Evolutionary conservation across 2,888 invertebrate species (phyloP), one percentile per base, ranked within the genome.

Genomic region (Cryptus viduatorius): DNA sequence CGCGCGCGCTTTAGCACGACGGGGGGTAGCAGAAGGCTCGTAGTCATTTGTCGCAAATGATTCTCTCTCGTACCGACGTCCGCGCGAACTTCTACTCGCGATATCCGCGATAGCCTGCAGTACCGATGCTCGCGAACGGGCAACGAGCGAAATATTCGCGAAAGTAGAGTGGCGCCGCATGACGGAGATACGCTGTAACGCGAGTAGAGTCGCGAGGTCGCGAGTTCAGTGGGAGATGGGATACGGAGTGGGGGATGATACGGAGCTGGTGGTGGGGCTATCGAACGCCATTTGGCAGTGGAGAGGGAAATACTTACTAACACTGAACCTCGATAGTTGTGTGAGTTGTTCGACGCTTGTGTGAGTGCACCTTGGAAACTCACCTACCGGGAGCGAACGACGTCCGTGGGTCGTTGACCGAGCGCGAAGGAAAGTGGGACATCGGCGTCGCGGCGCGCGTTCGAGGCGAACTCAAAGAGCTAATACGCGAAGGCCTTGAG

Each of bases 381-480:
- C 91, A 91, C 90, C 92, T 92, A 91, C 89, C 88, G 84, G 81
- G 82, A 79, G 82, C 68, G 86, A 79, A 85, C 84, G 86, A 87
- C 86, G 87, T 75, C 88, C 86, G 69, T 84, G 88, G 93, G 92
- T 93, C 93, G 92, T 92, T 93, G 93, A 93, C 93, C 93, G 93
- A 90, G 89, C 91, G 89, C 88, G 87, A 90, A 92, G 92, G 93
- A 93, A 93, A 93, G 93, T 93, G 92, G 93, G 93, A 93, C 92
- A 91, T 79, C 88, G 82, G 75, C 82, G 82, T 84, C 79, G 82
- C 82, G 82, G 84, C 76, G 78, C 72, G 65, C 77, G 84, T 78
- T 71, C 92, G 92, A 87, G 88, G 90, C 91, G 88, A 92, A 91
- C 91, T 90, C 91, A 88, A 90, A 90, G 90, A 91, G 90, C 89